phyloP scores from a whole-genome alignment of 2,797 vertebrate genomes.

The Borostomias antarcticus region DNA sequence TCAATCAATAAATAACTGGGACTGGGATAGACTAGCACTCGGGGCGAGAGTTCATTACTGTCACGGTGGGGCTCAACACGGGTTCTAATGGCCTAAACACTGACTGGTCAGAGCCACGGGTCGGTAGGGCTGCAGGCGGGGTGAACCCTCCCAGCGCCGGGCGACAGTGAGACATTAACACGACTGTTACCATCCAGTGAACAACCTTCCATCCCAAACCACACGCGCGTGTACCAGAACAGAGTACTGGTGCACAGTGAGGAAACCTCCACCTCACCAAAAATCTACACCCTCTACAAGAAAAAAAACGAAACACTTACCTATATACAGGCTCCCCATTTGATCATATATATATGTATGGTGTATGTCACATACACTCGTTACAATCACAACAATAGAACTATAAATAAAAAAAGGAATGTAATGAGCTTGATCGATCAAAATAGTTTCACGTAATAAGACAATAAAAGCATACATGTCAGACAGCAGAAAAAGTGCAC shows the following conservation, averaged over 20 bases:
- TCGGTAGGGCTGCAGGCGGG: conserved; percentile 44
- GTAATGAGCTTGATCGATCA: conserved; percentile 70
- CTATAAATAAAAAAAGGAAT: conserved; percentile 83
- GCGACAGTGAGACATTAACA: conserved; percentile 51
- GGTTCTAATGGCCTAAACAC: conserved; percentile 21
- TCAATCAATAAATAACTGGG: conserved; percentile 38
- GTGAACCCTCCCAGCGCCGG: conserved; percentile 50
- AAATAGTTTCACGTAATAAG: conserved; percentile 60
- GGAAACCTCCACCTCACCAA: conserved; percentile 55
- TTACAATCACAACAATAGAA: conserved; percentile 74
- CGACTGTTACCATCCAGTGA: conserved; percentile 69
- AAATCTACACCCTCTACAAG: conserved; percentile 57
- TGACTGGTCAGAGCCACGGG: conserved; percentile 42
- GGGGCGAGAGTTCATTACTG: conserved; percentile 57
- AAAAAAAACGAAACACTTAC: conserved; percentile 41
- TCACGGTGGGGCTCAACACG: conserved; percentile 52
- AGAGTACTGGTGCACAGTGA: conserved; percentile 39
- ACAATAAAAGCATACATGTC: conserved; percentile 24
- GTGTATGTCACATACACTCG: conserved; percentile 74
- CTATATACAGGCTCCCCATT: conserved; percentile 69
- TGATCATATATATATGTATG: conserved; percentile 65
- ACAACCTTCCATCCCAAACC: conserved; percentile 62
- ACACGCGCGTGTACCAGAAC: conserved; percentile 41
- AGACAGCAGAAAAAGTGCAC: conserved; percentile 30
- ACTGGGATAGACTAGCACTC: conserved; percentile 29